phyloP scores from a whole-genome alignment of 2,888 invertebrate genomes.

The Allophyes oxyacanthae region DNA sequence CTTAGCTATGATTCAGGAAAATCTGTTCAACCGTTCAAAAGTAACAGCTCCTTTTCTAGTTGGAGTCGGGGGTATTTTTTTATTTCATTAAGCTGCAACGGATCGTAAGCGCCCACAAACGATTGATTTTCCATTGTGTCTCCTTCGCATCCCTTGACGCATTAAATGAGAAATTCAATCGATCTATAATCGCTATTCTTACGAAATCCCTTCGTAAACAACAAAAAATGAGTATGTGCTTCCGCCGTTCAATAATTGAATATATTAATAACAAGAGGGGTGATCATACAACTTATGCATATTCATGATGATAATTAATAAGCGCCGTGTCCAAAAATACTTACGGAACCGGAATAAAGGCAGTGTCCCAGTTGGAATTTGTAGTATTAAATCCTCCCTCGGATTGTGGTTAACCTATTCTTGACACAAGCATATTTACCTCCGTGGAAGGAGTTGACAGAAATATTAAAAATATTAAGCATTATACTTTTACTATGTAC shows the following conservation, averaged over 20 bases:
- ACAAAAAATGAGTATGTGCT: too few relatives aligned
- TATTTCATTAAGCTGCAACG: too few relatives aligned
- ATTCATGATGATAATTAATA: conserved; percentile 5
- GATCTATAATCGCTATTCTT: too few relatives aligned
- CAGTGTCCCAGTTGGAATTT: conserved; percentile 2
- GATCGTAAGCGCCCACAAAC: too few relatives aligned
- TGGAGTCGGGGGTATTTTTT: too few relatives aligned
- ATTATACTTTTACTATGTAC: conserved; percentile 1
- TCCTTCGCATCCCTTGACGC: too few relatives aligned
- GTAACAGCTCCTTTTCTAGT: too few relatives aligned
- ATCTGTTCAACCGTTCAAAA: too few relatives aligned
- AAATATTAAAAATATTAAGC: conserved; percentile 20
- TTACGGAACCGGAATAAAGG: neutral
- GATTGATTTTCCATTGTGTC: too few relatives aligned
- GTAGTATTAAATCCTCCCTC: conserved; percentile 6
- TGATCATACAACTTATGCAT: conserved; percentile 4
- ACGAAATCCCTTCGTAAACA: neutral
- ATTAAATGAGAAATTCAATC: too few relatives aligned
- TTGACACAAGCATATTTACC: conserved; percentile 16
- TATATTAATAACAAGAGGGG: conserved; percentile 6
- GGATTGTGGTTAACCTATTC: conserved; percentile 22
- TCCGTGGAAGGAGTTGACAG: conserved; percentile 3
- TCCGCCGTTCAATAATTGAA: neutral
- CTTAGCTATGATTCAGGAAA: too few relatives aligned
- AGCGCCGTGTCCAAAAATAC: neutral